These are phyloP conservation scores for Bambusicola thoracicus DNA, from an alignment of 2,113 vertebrate species.

Conservation along the genomic window DNA sequence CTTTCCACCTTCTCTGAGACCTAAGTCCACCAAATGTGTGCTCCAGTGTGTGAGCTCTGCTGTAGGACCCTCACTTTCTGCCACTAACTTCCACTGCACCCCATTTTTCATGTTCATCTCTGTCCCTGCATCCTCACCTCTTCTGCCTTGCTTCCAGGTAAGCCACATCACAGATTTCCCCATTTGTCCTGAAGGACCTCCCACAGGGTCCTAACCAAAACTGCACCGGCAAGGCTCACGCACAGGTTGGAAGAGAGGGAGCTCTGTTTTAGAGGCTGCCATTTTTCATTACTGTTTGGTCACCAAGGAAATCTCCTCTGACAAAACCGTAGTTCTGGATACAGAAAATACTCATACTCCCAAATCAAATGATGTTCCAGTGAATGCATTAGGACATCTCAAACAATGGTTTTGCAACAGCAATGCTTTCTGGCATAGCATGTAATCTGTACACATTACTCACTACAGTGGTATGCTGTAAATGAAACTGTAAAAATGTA, in stretches of 20 bases:
- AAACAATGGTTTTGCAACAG: neutral
- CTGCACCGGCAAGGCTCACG: neutral
- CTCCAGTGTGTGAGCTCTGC: neutral
- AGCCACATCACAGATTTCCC: neutral
- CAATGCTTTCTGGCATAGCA: neutral
- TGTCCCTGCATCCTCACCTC: neutral
- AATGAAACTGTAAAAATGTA: neutral
- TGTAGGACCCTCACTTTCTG: neutral
- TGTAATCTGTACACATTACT: neutral
- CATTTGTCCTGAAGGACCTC: neutral
- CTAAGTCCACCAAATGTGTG: accelerated
- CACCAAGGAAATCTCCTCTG: neutral
- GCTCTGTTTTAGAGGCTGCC: neutral
- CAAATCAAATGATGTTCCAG: neutral
- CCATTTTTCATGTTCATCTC: neutral
- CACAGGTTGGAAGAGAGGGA: neutral
- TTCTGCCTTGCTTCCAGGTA: neutral
- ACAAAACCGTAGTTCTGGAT: neutral
- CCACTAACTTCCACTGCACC: neutral
- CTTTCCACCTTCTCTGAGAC: accelerated
- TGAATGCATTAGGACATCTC: neutral
- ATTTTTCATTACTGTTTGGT: neutral
- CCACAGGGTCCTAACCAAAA: neutral
- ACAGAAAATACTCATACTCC: neutral
- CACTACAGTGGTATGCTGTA: neutral